Evolutionary conservation across 1,140 invertebrate species (phyloP), one percentile per base, ranked within the genome.

Genomic region (Vollenhovia emeryi): DNA sequence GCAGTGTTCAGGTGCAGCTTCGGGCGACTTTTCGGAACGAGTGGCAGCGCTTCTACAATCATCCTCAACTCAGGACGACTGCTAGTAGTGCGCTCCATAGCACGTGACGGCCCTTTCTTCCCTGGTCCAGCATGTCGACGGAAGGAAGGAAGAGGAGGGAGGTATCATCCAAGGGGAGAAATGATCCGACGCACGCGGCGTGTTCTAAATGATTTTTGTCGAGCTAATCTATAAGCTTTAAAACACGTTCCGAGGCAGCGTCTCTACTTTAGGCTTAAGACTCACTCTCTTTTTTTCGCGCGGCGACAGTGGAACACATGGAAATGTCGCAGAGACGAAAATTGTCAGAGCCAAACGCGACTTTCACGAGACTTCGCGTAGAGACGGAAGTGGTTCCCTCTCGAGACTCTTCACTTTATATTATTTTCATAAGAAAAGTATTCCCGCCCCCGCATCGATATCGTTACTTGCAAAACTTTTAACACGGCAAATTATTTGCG

Each of bases 61-160:
- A 18, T 93, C 92, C 0, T 91, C 92, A 11, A 91, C 91, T 24
- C 92, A 93, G 48, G 93, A 93, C 55, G 93, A 94, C 78, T 94
- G 93, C 93, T 93, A 94, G 91, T 94, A 79, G 43, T 79, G 60
- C n/a, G 27, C 27, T 15, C 75, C 50, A 50, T 40, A 33, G 30
- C 8, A 15, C 27, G 27, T 15, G n/a, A 76, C n/a, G 43, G 27
- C n/a, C 11, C 52, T 48, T 45, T 62, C 30, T 55, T 76, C 43
- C 45, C 6, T 52, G 8, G 4, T 30, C 11, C 7, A 64, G 62
- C 7, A 66, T n/a, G 18, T 36, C 36, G n/a, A 48, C 27, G 74
- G 15, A 33, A 40, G 40, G 24, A 33, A 57, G 36, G 33, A 59
- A 30, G n/a, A 43, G 33, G 13, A 75, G 15, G n/a, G n/a, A 40